Conservation (phyloP, 2,888 invertebrate species). For the Nemotelus pantherinus region DNA sequence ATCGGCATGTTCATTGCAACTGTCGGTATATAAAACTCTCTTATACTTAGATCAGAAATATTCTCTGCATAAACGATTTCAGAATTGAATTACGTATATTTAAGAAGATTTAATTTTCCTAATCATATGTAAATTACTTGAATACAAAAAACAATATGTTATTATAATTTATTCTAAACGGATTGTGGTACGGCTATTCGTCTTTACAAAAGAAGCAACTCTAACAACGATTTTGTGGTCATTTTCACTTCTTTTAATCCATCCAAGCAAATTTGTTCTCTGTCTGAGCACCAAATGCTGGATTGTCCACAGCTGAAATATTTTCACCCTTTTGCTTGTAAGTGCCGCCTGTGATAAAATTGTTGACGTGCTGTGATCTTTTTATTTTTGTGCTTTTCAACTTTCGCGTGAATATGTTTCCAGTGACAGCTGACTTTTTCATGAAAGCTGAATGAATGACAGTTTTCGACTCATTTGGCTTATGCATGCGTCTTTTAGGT, state of each 20-base stretch:
- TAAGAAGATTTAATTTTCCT: no score
- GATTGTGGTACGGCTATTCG: no score
- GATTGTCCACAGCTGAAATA: conserved; percentile 44
- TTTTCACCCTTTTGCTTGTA: conserved; percentile 27
- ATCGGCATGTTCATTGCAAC: no score
- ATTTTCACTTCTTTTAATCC: conserved; percentile 45
- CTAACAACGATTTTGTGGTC: no score
- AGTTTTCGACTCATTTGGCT: conserved; percentile 16
- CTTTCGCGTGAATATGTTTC: conserved; percentile 37
- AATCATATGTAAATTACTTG: no score
- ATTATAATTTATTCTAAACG: no score
- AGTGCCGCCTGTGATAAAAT: conserved; percentile 38
- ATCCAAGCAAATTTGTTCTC: conserved; percentile 52
- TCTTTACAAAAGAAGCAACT: no score
- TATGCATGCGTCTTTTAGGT: conserved; percentile 32
- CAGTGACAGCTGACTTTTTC: conserved; percentile 38
- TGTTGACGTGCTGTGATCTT: conserved; percentile 27
- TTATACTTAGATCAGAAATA: no score
- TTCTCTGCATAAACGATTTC: no score
- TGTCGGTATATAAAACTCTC: no score
- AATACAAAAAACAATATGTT: no score
- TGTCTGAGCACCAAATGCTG: conserved; percentile 21
- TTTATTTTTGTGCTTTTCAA: conserved; percentile 25
- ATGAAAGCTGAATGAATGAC: conserved; percentile 18
- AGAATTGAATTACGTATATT: no score